Conservation (phyloP, 2,113 vertebrate species). For the Xiphorhynchus elegans region DNA sequence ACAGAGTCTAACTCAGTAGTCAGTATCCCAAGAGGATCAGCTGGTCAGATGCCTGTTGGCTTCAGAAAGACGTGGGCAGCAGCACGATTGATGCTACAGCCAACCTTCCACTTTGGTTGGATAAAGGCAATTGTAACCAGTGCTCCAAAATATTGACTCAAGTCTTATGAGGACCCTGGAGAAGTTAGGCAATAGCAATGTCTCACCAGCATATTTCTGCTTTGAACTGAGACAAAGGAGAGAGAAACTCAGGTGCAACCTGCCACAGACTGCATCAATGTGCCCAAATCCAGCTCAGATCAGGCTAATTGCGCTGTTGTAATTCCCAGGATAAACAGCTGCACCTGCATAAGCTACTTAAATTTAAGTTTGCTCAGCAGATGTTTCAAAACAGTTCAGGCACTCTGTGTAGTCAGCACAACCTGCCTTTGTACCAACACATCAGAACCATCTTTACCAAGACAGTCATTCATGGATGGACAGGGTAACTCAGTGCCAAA, state of each 20-base stretch:
- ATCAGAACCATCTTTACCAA: fast-evolving
- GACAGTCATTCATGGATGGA: background rate
- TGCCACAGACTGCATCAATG: fast-evolving
- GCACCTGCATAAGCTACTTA: background rate
- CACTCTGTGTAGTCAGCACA: fast-evolving
- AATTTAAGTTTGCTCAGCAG: background rate
- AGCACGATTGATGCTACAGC: fast-evolving
- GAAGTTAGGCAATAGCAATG: background rate
- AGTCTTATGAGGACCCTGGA: background rate
- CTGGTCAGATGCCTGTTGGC: background rate
- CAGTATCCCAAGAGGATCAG: background rate
- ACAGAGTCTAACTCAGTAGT: background rate
- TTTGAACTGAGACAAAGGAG: background rate
- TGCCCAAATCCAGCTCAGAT: background rate
- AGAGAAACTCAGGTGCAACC: background rate
- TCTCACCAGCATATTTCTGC: background rate
- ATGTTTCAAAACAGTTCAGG: background rate
- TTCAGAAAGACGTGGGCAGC: background rate
- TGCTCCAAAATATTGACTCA: background rate
- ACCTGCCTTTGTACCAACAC: background rate
- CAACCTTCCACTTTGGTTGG: background rate
- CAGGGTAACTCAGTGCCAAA: background rate
- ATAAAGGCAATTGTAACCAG: background rate
- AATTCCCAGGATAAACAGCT: background rate
- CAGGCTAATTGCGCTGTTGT: background rate